Evolutionary conservation across 2,888 invertebrate genomes (phyloP).

Genomic region (Andrena marginata): DNA sequence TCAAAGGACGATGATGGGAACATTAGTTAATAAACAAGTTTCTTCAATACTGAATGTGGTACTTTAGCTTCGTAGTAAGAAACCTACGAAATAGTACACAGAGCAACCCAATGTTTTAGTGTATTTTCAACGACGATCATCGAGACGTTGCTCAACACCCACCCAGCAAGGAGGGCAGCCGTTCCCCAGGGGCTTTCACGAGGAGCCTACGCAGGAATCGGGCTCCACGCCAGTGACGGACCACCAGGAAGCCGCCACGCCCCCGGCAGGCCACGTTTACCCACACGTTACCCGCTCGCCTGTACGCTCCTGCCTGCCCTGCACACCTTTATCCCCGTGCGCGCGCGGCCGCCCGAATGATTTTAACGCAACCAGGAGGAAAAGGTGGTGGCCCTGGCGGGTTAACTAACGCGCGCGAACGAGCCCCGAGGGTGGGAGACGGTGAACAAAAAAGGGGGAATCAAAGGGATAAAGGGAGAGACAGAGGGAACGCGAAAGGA

Average conservation of each 20-base stretch:
- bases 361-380: constrained; percentile 70
- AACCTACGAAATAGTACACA: neutral
- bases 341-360: constrained; percentile 72
- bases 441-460: constrained; percentile 29
- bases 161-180: constrained; percentile 10
- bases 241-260: constrained; percentile 84
- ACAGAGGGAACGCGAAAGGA: constrained; percentile 35
- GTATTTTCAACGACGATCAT: neutral
- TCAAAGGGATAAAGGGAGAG: constrained; percentile 45
- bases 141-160: neutral
- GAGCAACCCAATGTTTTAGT: neutral
- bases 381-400: constrained; percentile 58
- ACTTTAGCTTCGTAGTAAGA: neutral
- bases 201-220: constrained; percentile 43
- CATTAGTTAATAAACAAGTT: neutral
- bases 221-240: constrained; percentile 78
- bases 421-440: constrained; percentile 23
- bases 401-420: constrained; percentile 44
- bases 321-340: constrained; percentile 46
- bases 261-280: constrained; percentile 77
- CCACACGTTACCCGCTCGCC: constrained; percentile 64
- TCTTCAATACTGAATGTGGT: neutral
- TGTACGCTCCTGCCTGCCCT: constrained; percentile 20
- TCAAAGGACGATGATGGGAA: neutral
- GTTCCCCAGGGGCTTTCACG: constrained; percentile 29